Conservation (phyloP, 2,113 vertebrate species). For the Cavia porcellus region DNA sequence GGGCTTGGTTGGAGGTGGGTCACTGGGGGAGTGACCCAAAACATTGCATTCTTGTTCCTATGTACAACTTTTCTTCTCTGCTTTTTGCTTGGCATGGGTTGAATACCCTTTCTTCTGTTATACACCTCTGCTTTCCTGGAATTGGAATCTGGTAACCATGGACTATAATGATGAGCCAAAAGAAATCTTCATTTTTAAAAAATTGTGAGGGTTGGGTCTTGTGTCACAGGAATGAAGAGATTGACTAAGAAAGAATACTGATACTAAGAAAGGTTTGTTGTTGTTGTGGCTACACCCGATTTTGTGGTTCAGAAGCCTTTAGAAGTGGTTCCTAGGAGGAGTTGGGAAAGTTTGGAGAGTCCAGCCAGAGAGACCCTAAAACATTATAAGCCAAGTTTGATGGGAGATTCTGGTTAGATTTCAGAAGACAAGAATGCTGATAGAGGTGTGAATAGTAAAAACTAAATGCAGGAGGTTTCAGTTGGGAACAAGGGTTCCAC, state of each 20-base stretch:
- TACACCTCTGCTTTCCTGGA: background rate
- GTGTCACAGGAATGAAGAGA: background rate
- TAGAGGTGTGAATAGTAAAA: background rate
- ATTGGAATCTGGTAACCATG: background rate
- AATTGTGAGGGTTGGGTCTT: background rate
- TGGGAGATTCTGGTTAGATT: background rate
- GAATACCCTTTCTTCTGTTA: background rate
- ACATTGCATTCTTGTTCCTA: background rate
- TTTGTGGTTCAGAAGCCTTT: background rate
- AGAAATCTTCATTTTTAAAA: background rate
- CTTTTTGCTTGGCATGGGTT: background rate
- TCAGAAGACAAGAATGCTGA: background rate
- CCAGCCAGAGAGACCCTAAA: background rate
- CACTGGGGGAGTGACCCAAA: background rate
- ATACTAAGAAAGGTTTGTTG: no score
- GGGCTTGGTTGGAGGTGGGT: background rate
- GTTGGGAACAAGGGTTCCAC: background rate
- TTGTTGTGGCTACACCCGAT: background rate
- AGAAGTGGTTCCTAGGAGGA: background rate
- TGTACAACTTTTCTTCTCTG: background rate
- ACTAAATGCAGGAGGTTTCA: background rate
- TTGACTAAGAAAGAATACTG: background rate
- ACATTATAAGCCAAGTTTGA: background rate
- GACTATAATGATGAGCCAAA: background rate
- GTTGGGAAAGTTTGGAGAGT: background rate